Conservation (phyloP, 1,140 invertebrate species). For the Hermetia illucens region DNA sequence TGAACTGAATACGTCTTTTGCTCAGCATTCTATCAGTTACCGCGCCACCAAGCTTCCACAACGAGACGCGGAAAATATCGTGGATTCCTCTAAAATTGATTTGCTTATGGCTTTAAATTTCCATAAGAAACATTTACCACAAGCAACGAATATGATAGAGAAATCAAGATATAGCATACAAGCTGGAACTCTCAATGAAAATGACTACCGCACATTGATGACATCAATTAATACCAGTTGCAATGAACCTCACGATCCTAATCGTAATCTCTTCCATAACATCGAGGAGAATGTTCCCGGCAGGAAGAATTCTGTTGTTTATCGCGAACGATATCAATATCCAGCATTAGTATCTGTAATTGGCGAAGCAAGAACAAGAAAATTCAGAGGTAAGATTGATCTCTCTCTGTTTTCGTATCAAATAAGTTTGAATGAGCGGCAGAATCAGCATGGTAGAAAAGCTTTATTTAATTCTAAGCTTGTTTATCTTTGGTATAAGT, state of each 20-base stretch:
- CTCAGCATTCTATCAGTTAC: conserved; percentile 27
- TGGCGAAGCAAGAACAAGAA: conserved; percentile 25
- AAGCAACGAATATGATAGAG: conserved; percentile 19
- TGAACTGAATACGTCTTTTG: conserved; percentile 26
- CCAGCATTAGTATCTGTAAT: conserved; percentile 28
- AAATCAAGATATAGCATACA: conserved; percentile 24
- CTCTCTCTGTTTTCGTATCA: too few species aligned
- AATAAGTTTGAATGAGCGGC: too few species aligned
- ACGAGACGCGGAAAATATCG: conserved; percentile 23
- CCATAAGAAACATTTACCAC: conserved; percentile 22
- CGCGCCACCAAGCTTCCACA: conserved; percentile 13
- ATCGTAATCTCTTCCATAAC: conserved; percentile 28
- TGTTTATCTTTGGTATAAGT: too few species aligned
- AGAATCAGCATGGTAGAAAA: too few species aligned
- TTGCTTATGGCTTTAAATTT: conserved; percentile 26
- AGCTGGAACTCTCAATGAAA: conserved; percentile 22
- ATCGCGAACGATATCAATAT: conserved; percentile 26
- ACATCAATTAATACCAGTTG: conserved; percentile 23
- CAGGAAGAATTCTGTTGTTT: conserved; percentile 22
- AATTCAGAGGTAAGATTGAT: conserved; percentile 30
- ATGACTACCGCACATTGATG: conserved; percentile 24
- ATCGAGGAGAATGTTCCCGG: conserved; percentile 14
- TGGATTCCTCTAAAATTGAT: conserved; percentile 21
- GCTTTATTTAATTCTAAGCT: too few species aligned
- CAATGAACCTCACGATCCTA: conserved; percentile 23